phyloP scores from a whole-genome alignment of 1,140 invertebrate genomes.

The Drosophila albomicans region DNA sequence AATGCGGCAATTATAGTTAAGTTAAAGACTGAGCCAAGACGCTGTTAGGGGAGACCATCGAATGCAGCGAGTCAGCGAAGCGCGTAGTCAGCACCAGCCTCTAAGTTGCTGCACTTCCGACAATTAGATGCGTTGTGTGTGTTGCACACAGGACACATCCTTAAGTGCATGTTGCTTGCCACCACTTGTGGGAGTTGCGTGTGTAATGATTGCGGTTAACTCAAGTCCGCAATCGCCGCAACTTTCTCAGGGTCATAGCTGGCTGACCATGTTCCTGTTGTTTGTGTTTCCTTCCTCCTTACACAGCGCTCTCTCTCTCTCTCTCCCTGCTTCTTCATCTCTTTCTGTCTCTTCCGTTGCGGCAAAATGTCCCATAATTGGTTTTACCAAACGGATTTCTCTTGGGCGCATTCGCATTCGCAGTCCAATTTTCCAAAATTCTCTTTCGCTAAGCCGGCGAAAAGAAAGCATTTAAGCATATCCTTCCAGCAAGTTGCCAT shows the following conservation, averaged over 20 bases:
- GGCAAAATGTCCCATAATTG: constrained; percentile 37
- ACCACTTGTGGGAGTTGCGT: constrained; percentile 48
- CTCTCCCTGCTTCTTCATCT: not conserved
- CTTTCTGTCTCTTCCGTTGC: not conserved
- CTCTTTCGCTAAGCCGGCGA: constrained; percentile 17
- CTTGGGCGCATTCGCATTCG: not conserved
- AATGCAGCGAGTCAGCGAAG: constrained; percentile 47
- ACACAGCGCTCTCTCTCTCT: not conserved
- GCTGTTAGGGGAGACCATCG: no score
- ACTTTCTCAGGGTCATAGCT: constrained; percentile 78
- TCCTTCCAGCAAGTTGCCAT: constrained; percentile 28
- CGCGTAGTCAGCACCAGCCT: constrained; percentile 52
- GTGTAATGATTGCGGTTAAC: constrained; percentile 76
- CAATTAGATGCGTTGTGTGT: constrained; percentile 53
- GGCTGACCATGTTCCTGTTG: constrained; percentile 44
- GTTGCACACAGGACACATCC: constrained; percentile 21
- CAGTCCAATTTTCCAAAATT: not conserved
- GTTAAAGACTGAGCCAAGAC: constrained; percentile 43
- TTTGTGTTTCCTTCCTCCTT: not conserved
- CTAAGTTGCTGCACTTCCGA: constrained; percentile 76
- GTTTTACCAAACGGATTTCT: constrained; percentile 31
- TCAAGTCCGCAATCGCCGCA: constrained; percentile 8
- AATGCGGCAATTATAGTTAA: constrained; percentile 69
- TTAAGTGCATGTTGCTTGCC: constrained; percentile 36
- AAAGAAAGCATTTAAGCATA: constrained; percentile 3